Conservation (phyloP, 92 coral and sea anemone species). For the Scolanthus callimorphus region DNA sequence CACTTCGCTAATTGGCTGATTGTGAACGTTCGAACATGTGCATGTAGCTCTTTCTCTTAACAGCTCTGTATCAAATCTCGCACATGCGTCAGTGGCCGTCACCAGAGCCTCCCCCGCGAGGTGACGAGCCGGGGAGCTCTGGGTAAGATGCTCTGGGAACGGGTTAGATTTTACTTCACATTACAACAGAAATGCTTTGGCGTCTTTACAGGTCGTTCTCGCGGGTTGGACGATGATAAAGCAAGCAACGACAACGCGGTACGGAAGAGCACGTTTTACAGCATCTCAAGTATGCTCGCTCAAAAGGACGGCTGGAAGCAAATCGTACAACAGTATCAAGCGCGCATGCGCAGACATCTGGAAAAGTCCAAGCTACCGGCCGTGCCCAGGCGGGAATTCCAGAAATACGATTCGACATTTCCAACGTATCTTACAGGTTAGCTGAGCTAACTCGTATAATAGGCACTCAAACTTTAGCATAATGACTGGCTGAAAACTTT, state of each 20-base stretch:
- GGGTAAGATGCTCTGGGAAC: no score
- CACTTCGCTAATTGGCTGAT: no score
- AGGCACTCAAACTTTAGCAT: background rate
- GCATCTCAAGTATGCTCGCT: constrained; percentile 28
- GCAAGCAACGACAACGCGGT: constrained; percentile 26
- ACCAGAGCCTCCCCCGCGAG: no score
- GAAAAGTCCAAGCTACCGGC: constrained; percentile 1
- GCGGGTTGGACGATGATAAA: constrained; percentile 19
- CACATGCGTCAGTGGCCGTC: no score
- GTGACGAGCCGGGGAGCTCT: no score
- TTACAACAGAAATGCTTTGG: no score
- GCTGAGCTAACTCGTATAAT: background rate
- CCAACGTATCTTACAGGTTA: constrained; percentile 41
- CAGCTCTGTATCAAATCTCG: no score
- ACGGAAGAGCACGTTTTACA: constrained; percentile 43
- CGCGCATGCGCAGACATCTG: constrained; percentile 40
- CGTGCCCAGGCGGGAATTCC: constrained; percentile 44
- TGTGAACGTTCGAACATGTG: no score
- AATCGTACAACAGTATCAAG: constrained; percentile 29
- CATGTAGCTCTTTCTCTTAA: no score
- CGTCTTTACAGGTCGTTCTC: constrained; percentile 56
- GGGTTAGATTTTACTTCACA: no score
- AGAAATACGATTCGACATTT: constrained; percentile 47
- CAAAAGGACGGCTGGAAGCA: constrained; percentile 47
- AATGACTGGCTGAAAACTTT: background rate